phyloP scores from a whole-genome alignment of 2,888 invertebrate species.

The Drosophila tripunctata region DNA sequence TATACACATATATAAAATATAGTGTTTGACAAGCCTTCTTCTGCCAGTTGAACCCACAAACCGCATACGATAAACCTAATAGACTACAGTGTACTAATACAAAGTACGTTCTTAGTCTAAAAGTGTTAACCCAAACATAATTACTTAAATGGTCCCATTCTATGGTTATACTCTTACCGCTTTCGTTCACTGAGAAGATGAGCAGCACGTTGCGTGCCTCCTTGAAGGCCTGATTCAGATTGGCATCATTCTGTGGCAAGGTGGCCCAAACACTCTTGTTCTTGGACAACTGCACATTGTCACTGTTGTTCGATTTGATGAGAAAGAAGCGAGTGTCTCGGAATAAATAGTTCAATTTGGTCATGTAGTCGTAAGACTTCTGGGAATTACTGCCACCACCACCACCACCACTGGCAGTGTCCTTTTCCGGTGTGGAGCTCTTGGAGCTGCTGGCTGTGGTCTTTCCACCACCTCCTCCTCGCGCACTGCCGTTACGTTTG shows the following conservation, averaged over 20 bases:
- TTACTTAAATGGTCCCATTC: not conserved
- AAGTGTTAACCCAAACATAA: too few relatives aligned
- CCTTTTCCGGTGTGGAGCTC: conserved; percentile 65
- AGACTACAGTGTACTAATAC: too few relatives aligned
- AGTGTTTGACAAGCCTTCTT: too few relatives aligned
- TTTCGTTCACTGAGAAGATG: conserved; percentile 98
- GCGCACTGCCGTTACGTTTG: conserved; percentile 74
- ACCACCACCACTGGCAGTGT: conserved; percentile 27
- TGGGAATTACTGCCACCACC: conserved; percentile 47
- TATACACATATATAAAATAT: too few relatives aligned
- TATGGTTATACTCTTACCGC: conserved; percentile 88
- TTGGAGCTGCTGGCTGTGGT: conserved; percentile 58
- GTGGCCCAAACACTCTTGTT: conserved; percentile 99
- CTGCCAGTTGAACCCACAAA: too few relatives aligned
- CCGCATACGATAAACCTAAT: too few relatives aligned
- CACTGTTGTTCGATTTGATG: conserved; percentile 98
- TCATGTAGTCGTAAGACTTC: conserved; percentile 91
- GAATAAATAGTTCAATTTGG: conserved; percentile 96
- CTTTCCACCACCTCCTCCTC: too few relatives aligned
- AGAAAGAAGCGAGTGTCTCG: conserved; percentile 97
- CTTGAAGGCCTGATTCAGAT: conserved; percentile 96
- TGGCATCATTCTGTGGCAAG: conserved; percentile 97
- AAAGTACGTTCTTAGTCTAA: too few relatives aligned
- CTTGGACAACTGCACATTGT: conserved; percentile 97
- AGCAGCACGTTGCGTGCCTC: conserved; percentile 97